Base-by-base conservation (phyloP, 2,113 vertebrate species). In the Epinephelus lanceolatus region DNA sequence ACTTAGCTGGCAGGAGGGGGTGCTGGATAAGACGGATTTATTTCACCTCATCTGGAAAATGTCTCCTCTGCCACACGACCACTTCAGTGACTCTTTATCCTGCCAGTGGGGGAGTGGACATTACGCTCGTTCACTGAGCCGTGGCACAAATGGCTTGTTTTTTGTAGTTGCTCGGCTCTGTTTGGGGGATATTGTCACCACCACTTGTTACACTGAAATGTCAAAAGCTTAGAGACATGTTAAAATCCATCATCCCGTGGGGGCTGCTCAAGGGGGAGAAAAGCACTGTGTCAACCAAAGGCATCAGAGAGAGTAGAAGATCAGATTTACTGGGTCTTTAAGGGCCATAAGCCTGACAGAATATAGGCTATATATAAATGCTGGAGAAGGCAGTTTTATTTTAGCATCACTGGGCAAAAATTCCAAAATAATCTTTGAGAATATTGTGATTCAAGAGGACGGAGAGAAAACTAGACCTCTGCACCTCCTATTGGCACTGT, bases 21-120 rank as follows among this genome's bases (percentile, higher is more conserved):
- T 14, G 63, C 27, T 57, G 72, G 84, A 89, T 89, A 81, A 90
- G 86, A 82, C 40, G 40, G 87, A 91, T 89, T 91, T 90, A 91
- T 90, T 88, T 86, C 80, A 81, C 85, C 86, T 92, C 89, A 90
- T 89, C 71, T 89, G 87, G 84, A 93, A 91, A 91, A 86, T 57
- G 78, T 86, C 23, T 88, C 66, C 57, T 81, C 67, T 85, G 80
- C 80, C 73, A 73, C 13, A 69, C 15, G 45, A 62, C 62, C 89
- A 70, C 71, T 88, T 76, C 78, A 77, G 51, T 80, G 84, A 70
- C 72, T 87, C 68, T 83, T 81, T 74, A 86, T 81, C 76, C 77
- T 71, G 78, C 84, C 77, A 33, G 60, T 47, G 67, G 79, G 74
- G 81, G 69, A 78, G 53, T 73, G 71, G 76, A 73, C 59, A 27